phyloP scores from a whole-genome alignment of 2,113 vertebrate genomes.

The Xenopus tropicalis region UCB_Xtro_10.0 CM004450.2:22752001-22752500 shows the following conservation, averaged over 20 bases:
- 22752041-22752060: too few relatives aligned
- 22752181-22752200: not conserved
- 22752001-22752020: too few relatives aligned
- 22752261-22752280: not conserved
- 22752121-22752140: not conserved
- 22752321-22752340: not conserved
- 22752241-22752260: conserved; percentile 6
- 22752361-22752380: too few relatives aligned
- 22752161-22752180: conserved; percentile 12
- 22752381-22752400: too few relatives aligned
- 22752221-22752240: not conserved
- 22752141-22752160: not conserved
- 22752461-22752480: not conserved
- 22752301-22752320: too few relatives aligned
- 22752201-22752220: conserved; percentile 27
- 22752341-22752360: too few relatives aligned
- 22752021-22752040: too few relatives aligned
- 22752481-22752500: too few relatives aligned
- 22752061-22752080: not conserved
- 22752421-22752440: too few relatives aligned
- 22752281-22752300: not conserved
- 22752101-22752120: not conserved
- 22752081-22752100: not conserved
- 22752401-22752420: too few relatives aligned
- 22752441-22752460: too few relatives aligned